Base-by-base conservation (phyloP, 2,113 vertebrate species). In the Paradoxurus hermaphroditus region DNA sequence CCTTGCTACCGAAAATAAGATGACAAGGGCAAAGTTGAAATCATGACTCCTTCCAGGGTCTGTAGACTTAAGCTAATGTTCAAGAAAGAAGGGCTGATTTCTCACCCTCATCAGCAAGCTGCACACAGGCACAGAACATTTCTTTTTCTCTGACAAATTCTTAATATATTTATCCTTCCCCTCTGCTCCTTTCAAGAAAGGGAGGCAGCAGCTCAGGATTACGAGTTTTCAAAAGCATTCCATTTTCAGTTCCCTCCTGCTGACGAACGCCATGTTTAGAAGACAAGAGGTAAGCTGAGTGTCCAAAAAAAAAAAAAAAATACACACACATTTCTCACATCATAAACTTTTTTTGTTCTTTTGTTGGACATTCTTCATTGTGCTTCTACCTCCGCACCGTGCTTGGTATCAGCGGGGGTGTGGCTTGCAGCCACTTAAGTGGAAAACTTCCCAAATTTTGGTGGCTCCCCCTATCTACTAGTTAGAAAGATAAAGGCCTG, bases 101-200 rank as follows among this genome's bases (percentile, higher is more conserved):
- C 15, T 5, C 3, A 1, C 23, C 16, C 87, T 94, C 97, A 91
- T 97, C 93, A 97, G 91, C 90, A 88, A 93, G 98, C 95, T 98
- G 92, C 87, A 95, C 59, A 21, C 75, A 96, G 51, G 90, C 87
- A 93, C 15, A 0, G 95, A 89, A 85, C 94, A 96, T 98, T 91
- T 94, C 51, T 83, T 84, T 97, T 81, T 39, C 72, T 98, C 97
- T 98, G 97, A 92, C 78, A 15, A 95, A 94, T 96, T 98, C 98
- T 98, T 98, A 98, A 97, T 98, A 65, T 95, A 95, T 98, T 98
- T 98, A 97, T 98, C 95, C 85, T 98, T 98, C 79, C 82, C 95
- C 82, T 92, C 96, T 96, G 94, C 23, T 95, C 34, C 18, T 97
- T 97, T 98, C 97, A 97, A 97, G 97, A 95, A 97, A 72, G 97